Base-by-base conservation (phyloP, 2,113 vertebrate genomes). In the Platichthys flesus region DNA sequence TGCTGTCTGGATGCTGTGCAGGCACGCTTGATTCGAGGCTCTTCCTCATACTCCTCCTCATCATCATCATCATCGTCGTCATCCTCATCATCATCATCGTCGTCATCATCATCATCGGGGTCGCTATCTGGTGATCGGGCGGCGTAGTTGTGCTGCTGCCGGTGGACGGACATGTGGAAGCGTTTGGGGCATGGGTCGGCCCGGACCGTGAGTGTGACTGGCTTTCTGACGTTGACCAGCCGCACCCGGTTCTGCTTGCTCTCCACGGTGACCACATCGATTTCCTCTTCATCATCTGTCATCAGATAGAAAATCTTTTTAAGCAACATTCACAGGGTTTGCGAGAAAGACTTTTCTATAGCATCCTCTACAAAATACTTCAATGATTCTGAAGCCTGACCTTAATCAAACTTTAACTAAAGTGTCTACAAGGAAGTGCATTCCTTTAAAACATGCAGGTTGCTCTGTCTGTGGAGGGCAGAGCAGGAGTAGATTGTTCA, bases 111-210 rank as follows among this genome's bases (percentile, higher is more conserved):
- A 0, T 18, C 23, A 2, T 92, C 91, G 0, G 92, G 78, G 9
- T 93, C 92, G 16, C 92, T 86, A 4, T 97, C 97, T 0, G 97
- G 96, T 0, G 96, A 97, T 9, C 96, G 96, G 12, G 98, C 98
- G 0, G 97, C 98, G 0, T 99, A 99, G 94, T 99, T 98, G 94
- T 99, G 98, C 81, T 99, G 98, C 74, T 98, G 97, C 78, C 96
- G 95, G 85, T 98, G 98, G 67, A 99, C 95, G 0, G 97, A 97
- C 82, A 97, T 94, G 84, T 99, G 98, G 93, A 98, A 99, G 61
- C 91, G 96, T 62, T 97, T 97, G 85, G 96, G 97, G 84, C 95
- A 96, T 5, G 96, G 96, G 88, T 98, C 97, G 0, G 96, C 96
- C 0, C 96, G 94, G 31, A 98, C 96, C 0, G 95, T 97, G 91